phyloP scores from a whole-genome alignment of 2,888 invertebrate genomes.

The Cantharis rustica region DNA sequence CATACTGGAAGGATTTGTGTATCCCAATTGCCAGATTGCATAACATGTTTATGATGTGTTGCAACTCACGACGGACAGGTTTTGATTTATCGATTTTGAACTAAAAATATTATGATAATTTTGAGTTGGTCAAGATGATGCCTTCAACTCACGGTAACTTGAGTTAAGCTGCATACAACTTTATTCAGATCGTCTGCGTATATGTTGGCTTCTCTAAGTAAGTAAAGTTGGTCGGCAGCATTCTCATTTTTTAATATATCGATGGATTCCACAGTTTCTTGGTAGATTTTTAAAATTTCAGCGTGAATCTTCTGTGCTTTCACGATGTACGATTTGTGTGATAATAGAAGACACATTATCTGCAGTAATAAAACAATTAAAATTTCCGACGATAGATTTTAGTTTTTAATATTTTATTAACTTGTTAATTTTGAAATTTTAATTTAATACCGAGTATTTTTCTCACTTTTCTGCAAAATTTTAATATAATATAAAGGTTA shows the following conservation, averaged over 20 bases:
- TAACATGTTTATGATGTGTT: background rate
- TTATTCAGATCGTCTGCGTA: background rate
- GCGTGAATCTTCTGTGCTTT: background rate
- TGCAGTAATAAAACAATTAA: too few species aligned
- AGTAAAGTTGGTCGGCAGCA: background rate
- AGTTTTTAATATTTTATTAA: too few species aligned
- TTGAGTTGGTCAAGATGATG: background rate
- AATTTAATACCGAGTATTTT: too few species aligned
- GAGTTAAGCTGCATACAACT: background rate
- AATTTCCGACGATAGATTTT: too few species aligned
- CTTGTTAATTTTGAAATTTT: too few species aligned
- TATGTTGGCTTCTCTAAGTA: background rate
- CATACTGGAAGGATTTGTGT: background rate
- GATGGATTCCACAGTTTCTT: background rate
- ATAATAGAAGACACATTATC: background rate
- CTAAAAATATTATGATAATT: background rate
- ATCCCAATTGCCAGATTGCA: background rate
- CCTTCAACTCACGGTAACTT: background rate
- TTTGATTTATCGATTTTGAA: background rate
- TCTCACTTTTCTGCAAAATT: too few species aligned
- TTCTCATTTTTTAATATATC: background rate
- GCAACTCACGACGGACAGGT: background rate
- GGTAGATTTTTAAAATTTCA: background rate
- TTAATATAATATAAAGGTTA: too few species aligned
- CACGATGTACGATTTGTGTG: background rate